A percentile compares a stretch with the other conserved stretches of the same genome.
These are phyloP conservation scores for Dinocampus coccinellae DNA, from an alignment of 2,888 invertebrate genomes.

Conservation along the genomic window DNA sequence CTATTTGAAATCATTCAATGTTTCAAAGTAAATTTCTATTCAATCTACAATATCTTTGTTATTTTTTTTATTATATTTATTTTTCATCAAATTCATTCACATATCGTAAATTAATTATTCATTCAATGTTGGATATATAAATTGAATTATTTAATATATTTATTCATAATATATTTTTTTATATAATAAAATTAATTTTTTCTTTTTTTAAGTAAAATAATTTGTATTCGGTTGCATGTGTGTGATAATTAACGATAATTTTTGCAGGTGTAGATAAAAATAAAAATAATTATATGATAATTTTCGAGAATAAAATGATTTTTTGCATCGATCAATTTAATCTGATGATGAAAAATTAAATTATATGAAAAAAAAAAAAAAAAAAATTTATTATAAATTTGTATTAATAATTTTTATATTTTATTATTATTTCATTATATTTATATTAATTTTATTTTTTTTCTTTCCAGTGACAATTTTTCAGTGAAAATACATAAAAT, in stretches of 20 bases:
- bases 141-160: neutral
- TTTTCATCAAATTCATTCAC: neutral
- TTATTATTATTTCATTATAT: too few species aligned
- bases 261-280: conserved; percentile 22
- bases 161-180: neutral
- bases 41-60: too few species aligned
- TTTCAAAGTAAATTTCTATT: too few species aligned
- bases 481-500: too few species aligned
- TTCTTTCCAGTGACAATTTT: neutral
- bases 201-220: neutral
- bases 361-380: too few species aligned
- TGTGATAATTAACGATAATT: conserved; percentile 19
- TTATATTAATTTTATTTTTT: neutral
- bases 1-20: neutral
- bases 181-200: neutral
- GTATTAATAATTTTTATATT: too few species aligned
- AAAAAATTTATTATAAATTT: too few species aligned
- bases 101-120: neutral
- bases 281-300: too few species aligned
- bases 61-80: too few species aligned
- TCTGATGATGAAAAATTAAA: too few species aligned
- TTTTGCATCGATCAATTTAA: too few species aligned
- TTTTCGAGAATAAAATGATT: too few species aligned
- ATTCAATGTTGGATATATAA: neutral
- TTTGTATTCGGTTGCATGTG: conserved; percentile 5